Evolutionary conservation across 1,140 invertebrate species (phyloP).

Genomic region (Apocrypta bakeri): DNA sequence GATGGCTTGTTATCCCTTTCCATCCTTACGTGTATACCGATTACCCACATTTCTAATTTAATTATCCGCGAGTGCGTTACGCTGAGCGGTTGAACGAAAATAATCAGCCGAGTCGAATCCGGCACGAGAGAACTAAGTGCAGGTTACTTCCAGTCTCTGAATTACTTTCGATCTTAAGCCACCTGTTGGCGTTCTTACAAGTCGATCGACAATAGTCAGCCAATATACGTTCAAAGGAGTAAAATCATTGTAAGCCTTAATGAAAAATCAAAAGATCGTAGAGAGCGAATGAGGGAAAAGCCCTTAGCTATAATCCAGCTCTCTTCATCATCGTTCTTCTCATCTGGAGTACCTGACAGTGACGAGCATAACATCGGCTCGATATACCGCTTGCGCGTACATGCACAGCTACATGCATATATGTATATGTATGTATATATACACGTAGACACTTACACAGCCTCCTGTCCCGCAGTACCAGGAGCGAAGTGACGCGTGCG

Average conservation of each 20-base stretch:
- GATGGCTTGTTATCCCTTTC: not conserved
- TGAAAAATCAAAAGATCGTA: no score
- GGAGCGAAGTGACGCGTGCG: constrained; percentile 30
- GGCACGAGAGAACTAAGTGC: no score
- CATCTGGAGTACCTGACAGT: not conserved
- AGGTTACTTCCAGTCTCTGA: no score
- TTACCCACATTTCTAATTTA: not conserved
- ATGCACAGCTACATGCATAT: not conserved
- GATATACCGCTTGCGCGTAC: not conserved
- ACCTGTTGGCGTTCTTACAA: no score
- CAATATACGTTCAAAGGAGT: no score
- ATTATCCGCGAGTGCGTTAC: not conserved
- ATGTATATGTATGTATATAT: no score
- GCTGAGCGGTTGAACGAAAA: not conserved
- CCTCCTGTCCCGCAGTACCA: not conserved
- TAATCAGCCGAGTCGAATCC: no score
- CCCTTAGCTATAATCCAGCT: not conserved
- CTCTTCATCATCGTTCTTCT: not conserved
- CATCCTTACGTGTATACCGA: no score
- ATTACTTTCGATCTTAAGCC: no score
- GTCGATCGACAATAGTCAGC: no score
- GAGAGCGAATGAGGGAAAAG: not conserved
- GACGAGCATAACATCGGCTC: not conserved
- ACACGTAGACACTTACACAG: no score
- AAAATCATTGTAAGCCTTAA: no score